Base-by-base conservation (phyloP, 1,140 invertebrate species). In the Drosophila azteca region DNA sequence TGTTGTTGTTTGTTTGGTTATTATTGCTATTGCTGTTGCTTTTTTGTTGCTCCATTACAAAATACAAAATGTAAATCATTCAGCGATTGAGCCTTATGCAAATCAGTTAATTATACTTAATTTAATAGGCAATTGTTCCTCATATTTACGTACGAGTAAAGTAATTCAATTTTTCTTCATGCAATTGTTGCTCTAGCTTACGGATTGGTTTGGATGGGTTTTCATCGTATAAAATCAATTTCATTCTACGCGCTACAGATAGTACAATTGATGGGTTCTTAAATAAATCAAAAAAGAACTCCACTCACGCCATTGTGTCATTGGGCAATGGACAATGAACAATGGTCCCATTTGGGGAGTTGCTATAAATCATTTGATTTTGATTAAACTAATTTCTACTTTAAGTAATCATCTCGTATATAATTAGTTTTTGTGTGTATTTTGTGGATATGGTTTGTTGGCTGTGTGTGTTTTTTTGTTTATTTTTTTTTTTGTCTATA, bases 321-420 rank as follows among this genome's bases (percentile, higher is more conserved):
- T 20, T 20, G 17, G 17, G 17, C 17, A 20, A 63, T 46, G 13
- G 77, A 66, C 61, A 78, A 59, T 46, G 13, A 71, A 71, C 61
- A 78, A 61, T 77, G 67, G 77, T 81, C 62, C 75, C 64, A 77
- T 71, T 55, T 53, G 74, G 70, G 65, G 61, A 31, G 57, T 54
- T 60, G 58, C 53, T 82, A 76, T 58, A 81, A 83, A 83, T 64
- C 80, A 84, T 75, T 77, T 39, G 11, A 5, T 13, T 13, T 13
- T 39, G 35, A 71, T 72, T 65, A 73, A 84, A 85, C 81, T 84
- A 85, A 60, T 39, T 65, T 59, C 81, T 80, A 85, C 77, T 85
- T 84, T 80, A 80, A 85, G 80, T 85, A 84, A 84, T 77, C 48
- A 73, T 80, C 72, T 83, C 66, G 53, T 70, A 79, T 84, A 84